Conservation (phyloP, 2,113 vertebrate genomes). For the Pycnonotus jocosus region DNA sequence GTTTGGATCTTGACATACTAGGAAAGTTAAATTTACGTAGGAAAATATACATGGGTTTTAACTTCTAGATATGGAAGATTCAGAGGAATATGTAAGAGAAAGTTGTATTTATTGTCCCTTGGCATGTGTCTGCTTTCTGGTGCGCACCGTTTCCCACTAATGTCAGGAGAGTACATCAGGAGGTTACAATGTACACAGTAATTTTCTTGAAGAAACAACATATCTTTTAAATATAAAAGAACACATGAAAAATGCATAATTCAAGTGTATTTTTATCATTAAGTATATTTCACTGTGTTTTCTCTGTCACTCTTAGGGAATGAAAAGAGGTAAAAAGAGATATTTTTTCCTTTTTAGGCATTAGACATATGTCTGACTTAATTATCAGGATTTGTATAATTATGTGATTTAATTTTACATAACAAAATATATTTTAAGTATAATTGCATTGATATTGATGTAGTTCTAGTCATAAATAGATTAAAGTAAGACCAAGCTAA, state of each 20-base stretch:
- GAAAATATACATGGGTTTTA: not conserved
- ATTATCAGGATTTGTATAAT: not conserved
- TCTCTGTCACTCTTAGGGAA: not conserved
- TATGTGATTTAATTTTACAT: not conserved
- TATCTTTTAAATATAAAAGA: not conserved
- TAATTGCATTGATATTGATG: not conserved
- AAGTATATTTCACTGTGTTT: not conserved
- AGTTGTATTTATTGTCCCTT: not conserved
- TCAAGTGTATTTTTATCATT: not conserved
- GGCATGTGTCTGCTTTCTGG: not conserved
- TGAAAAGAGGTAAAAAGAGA: not conserved
- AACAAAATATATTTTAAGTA: not conserved
- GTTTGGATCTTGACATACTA: not conserved
- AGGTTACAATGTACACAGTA: not conserved
- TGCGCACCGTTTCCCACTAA: accelerated
- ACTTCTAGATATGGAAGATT: not conserved
- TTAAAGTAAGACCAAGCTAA: not conserved
- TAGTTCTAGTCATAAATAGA: not conserved
- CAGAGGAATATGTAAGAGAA: not conserved
- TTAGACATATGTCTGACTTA: not conserved
- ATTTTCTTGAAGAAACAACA: not conserved
- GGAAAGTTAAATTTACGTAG: not conserved
- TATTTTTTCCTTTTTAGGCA: not conserved
- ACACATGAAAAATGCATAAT: not conserved
- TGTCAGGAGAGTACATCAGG: not conserved